These are phyloP conservation scores for Smittia aterrima DNA, from an alignment of 2,888 invertebrate species.

Conservation along the genomic window DNA sequence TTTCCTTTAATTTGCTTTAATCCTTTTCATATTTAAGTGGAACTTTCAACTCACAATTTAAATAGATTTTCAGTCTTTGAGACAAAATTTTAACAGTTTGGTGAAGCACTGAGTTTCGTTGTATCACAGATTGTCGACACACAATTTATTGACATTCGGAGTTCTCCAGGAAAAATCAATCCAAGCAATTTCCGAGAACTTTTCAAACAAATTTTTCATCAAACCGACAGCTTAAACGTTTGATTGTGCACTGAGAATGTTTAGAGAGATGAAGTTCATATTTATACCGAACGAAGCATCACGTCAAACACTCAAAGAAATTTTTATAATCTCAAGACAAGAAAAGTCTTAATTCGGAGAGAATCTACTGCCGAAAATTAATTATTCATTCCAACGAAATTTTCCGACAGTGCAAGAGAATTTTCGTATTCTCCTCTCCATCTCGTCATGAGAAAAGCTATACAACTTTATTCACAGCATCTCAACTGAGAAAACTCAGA, in stretches of 20 bases:
- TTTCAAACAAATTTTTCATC: background rate
- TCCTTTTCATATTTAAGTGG: background rate
- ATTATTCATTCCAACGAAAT: no score
- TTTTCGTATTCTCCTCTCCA: no score
- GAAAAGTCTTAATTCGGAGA: no score
- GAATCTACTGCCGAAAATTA: no score
- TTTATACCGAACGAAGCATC: conserved; percentile 24
- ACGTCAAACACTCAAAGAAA: background rate
- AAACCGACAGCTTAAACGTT: background rate
- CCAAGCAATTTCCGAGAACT: background rate
- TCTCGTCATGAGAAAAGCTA: no score
- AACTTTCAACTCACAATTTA: background rate
- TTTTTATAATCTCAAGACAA: background rate
- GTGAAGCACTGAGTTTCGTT: no score
- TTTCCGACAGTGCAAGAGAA: no score
- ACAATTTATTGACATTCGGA: no score
- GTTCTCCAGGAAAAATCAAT: background rate
- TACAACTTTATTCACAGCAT: no score
- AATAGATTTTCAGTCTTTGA: background rate
- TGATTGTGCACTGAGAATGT: conserved; percentile 23
- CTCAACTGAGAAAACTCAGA: no score
- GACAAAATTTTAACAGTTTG: no score
- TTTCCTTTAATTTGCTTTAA: background rate
- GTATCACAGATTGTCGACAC: background rate
- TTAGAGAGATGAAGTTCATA: conserved; percentile 19